phyloP scores from a whole-genome alignment of 2,888 invertebrate species.

The Rhingia rostrata region DNA sequence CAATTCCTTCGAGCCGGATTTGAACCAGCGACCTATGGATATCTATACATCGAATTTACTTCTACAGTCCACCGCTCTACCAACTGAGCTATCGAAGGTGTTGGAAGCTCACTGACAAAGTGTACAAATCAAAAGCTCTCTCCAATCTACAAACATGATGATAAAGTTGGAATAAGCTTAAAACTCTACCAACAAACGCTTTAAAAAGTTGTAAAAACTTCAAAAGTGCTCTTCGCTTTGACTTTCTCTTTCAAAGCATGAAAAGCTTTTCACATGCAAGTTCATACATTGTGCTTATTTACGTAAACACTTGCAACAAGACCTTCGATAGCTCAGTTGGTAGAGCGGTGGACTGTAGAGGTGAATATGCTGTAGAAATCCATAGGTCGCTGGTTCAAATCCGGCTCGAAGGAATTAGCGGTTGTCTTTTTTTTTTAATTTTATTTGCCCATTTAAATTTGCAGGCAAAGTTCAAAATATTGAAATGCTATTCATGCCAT shows the following conservation, averaged over 20 bases:
- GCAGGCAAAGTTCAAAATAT: neutral
- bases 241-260: neutral
- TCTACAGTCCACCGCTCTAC: constrained; percentile 80
- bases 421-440: constrained; percentile 42
- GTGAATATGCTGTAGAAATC: constrained; percentile 81
- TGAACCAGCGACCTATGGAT: constrained; percentile 89
- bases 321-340: constrained; percentile 78
- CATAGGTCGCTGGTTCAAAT: constrained; percentile 89
- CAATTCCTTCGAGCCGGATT: constrained; percentile 86
- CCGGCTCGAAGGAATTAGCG: constrained; percentile 85
- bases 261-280: constrained; percentile 18
- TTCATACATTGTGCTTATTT: constrained; percentile 26
- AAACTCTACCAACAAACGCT: constrained; percentile 9
- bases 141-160: constrained; percentile 1
- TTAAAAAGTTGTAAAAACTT: no score
- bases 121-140: constrained; percentile 43
- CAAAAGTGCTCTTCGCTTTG: neutral
- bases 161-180: neutral
- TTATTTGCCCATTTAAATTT: neutral
- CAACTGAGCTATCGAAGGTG: constrained; percentile 79
- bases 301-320: constrained; percentile 8
- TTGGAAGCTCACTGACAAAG: neutral
- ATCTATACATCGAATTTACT: constrained; percentile 73
- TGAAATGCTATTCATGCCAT: neutral
- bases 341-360: constrained; percentile 78